Conservation (phyloP, 2,888 invertebrate species). For the Papilio demoleus region DNA sequence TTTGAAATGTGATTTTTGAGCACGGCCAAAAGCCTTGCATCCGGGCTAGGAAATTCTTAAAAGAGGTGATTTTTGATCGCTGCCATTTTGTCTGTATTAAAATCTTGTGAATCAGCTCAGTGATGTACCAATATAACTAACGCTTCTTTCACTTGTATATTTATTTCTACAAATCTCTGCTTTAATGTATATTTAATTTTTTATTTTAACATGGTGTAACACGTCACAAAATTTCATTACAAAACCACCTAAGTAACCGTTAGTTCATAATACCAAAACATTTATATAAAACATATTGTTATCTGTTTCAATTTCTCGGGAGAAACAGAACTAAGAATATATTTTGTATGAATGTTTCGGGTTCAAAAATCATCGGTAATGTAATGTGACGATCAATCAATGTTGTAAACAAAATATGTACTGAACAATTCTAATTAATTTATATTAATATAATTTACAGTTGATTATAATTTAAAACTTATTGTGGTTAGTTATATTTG, state of each 20-base stretch:
- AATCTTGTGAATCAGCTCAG: slow-evolving; percentile 49
- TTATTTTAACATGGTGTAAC: background rate
- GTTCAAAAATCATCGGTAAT: background rate
- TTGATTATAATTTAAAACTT: background rate
- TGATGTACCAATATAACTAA: slow-evolving; percentile 62
- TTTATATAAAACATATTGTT: background rate
- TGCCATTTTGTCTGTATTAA: no score
- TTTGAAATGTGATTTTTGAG: slow-evolving; percentile 32
- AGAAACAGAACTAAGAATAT: background rate
- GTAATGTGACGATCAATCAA: slow-evolving; percentile 14
- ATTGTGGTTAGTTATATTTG: background rate
- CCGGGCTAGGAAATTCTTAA: no score
- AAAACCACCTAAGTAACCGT: background rate
- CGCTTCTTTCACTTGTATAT: slow-evolving; percentile 71
- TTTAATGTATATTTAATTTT: slow-evolving; percentile 63
- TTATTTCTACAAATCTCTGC: slow-evolving; percentile 70
- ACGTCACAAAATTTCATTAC: background rate
- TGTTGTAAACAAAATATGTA: background rate
- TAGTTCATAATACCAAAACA: background rate
- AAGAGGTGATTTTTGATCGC: no score
- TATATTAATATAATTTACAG: slow-evolving; percentile 7
- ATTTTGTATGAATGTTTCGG: background rate
- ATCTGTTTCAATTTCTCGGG: background rate
- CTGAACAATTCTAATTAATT: slow-evolving; percentile 3
- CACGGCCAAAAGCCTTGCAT: slow-evolving; percentile 38